These are phyloP conservation scores for Meganola albula DNA, from an alignment of 2,888 invertebrate genomes.

Conservation along the genomic window DNA sequence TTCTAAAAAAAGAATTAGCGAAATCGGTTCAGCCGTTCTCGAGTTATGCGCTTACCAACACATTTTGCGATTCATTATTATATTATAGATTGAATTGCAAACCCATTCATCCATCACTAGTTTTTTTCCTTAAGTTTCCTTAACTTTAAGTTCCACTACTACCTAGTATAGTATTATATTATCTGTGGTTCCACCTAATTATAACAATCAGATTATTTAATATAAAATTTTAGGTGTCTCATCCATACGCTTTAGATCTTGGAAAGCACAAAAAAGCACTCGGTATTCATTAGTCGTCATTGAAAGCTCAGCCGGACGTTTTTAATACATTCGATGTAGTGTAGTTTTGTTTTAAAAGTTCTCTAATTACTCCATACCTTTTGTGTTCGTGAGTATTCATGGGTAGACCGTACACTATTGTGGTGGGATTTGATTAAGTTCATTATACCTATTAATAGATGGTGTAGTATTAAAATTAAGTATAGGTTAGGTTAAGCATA, in stretches of 20 bases:
- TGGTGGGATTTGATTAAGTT: slow-evolving; percentile 28
- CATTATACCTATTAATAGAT: slow-evolving; percentile 23
- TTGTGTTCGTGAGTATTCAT: slow-evolving; percentile 27
- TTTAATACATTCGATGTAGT: slow-evolving; percentile 45
- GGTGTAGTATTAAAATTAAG: too few relatives aligned
- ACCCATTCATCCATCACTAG: too few relatives aligned
- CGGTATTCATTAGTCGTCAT: slow-evolving; percentile 66
- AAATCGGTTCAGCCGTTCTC: too few relatives aligned
- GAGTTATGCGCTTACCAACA: too few relatives aligned
- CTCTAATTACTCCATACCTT: slow-evolving; percentile 44
- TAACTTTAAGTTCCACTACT: too few relatives aligned
- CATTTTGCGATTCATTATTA: too few relatives aligned
- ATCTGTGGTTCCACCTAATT: too few relatives aligned
- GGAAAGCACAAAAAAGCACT: slow-evolving; percentile 28
- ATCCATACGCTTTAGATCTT: slow-evolving; percentile 26
- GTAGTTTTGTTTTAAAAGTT: slow-evolving; percentile 50
- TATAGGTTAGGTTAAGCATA: too few relatives aligned
- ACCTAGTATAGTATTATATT: too few relatives aligned
- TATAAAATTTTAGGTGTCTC: slow-evolving; percentile 1
- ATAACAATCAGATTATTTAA: slow-evolving; percentile 3
- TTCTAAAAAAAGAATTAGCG: too few relatives aligned
- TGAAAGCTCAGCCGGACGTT: slow-evolving; percentile 58
- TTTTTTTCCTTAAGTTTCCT: too few relatives aligned
- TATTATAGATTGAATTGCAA: too few relatives aligned
- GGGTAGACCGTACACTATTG: slow-evolving; percentile 11